Percentiles rank a stretch among this genome's conserved stretches.
Evolutionary conservation across 2,797 vertebrate genomes (phyloP).

Genomic region (Mormyrus proboscirostris): DNA sequence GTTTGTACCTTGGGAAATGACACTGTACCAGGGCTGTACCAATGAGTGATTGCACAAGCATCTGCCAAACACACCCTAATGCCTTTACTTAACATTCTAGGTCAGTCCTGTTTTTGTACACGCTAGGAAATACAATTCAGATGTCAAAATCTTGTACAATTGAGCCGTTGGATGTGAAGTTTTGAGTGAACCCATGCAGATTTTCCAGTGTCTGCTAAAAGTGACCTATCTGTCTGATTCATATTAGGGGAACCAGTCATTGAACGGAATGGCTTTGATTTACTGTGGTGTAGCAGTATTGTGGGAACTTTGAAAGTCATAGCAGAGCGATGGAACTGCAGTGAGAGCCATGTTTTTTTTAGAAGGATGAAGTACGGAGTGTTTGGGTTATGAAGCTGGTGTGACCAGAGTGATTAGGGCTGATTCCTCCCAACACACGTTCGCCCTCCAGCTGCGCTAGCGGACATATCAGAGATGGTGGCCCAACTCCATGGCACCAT

Average conservation of each 20-base stretch:
- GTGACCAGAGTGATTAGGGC: background rate
- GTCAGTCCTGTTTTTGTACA: background rate
- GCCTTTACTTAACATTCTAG: background rate
- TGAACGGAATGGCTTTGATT: background rate
- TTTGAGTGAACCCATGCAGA: background rate
- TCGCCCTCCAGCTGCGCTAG: conserved; percentile 74
- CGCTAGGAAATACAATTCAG: background rate
- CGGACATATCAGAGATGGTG: conserved; percentile 88
- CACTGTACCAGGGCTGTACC: background rate
- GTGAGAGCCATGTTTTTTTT: background rate
- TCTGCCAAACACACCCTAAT: background rate
- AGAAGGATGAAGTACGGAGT: background rate
- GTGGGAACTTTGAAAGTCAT: background rate
- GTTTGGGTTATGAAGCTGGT: background rate
- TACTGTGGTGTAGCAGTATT: background rate
- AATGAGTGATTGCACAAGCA: background rate
- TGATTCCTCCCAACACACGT: background rate
- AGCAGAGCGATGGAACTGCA: background rate
- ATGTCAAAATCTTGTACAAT: background rate
- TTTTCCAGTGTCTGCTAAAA: background rate
- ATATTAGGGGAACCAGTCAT: background rate
- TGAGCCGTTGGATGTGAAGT: background rate
- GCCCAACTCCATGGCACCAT: conserved; percentile 81
- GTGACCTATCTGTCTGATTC: background rate
- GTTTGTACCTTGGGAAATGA: background rate